Evolutionary conservation across 1,140 invertebrate species (phyloP).

Genomic region (Zaprionus tsacasi): DNA sequence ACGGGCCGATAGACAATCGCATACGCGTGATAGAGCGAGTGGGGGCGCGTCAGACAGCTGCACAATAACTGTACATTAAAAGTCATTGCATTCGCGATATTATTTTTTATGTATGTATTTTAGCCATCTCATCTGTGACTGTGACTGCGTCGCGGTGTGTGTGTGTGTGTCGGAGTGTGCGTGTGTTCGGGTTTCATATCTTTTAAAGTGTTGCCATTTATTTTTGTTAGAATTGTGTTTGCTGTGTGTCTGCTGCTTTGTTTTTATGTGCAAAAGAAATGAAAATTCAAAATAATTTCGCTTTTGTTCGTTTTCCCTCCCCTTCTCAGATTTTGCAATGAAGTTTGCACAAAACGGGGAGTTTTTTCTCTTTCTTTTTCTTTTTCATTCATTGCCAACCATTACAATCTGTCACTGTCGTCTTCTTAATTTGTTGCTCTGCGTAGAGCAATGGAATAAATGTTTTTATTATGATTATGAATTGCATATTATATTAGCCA

Average conservation of each 20-base stretch:
- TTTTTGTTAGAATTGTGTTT: constrained; percentile 46
- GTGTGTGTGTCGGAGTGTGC: constrained; percentile 13
- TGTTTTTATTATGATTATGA: background rate
- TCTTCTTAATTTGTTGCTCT: background rate
- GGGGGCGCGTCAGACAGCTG: constrained; percentile 68
- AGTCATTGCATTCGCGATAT: constrained; percentile 81
- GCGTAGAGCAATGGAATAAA: background rate
- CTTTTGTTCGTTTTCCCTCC: background rate
- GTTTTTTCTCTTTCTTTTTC: background rate
- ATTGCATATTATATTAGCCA: background rate
- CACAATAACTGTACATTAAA: constrained; percentile 81
- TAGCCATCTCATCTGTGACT: background rate
- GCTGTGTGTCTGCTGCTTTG: constrained; percentile 10
- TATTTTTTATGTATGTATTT: constrained; percentile 67
- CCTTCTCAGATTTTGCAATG: background rate
- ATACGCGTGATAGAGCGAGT: background rate
- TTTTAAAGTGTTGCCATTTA: constrained; percentile 48
- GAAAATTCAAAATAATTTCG: constrained; percentile 5
- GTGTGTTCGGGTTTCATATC: constrained; percentile 19
- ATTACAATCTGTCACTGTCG: constrained; percentile 7
- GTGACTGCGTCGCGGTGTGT: background rate
- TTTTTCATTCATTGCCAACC: background rate
- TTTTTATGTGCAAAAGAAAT: constrained; percentile 11
- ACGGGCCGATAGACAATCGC: constrained; percentile 4
- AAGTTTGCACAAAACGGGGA: background rate